Evolutionary conservation across 2,797 vertebrate genomes (phyloP).

Genomic region (Parambassis ranga): DNA sequence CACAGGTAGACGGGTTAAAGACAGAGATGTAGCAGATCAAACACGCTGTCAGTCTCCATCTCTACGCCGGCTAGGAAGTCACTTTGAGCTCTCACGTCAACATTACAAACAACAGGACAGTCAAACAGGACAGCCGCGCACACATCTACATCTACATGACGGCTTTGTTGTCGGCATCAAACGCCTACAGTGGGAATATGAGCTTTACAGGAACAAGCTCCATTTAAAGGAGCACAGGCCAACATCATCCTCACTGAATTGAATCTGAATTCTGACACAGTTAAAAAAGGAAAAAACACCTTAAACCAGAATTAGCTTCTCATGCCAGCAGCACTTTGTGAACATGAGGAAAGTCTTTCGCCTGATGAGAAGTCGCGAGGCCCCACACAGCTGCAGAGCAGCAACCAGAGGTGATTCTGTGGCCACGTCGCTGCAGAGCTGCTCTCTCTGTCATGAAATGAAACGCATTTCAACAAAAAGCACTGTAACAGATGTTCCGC

Average conservation of each 20-base stretch:
- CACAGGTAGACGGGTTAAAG: slow-evolving; percentile 55
- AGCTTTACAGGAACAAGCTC: no score
- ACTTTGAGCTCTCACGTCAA: slow-evolving; percentile 28
- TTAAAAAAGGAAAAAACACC: not conserved
- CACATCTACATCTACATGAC: not conserved
- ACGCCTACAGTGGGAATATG: not conserved
- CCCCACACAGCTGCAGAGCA: slow-evolving; percentile 22
- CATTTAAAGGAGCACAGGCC: no score
- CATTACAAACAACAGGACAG: slow-evolving; percentile 20
- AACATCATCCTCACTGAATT: not conserved
- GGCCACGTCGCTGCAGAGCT: slow-evolving; percentile 4
- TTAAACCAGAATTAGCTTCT: not conserved
- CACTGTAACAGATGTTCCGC: not conserved
- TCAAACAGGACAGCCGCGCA: not conserved
- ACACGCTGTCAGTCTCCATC: slow-evolving; percentile 38
- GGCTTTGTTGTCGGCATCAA: slow-evolving; percentile 9
- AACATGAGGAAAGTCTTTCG: slow-evolving; percentile 19
- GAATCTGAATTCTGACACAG: slow-evolving; percentile 4
- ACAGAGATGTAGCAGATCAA: slow-evolving; percentile 49
- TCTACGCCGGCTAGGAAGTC: slow-evolving; percentile 17
- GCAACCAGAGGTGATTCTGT: slow-evolving; percentile 11
- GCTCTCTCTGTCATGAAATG: slow-evolving; percentile 24
- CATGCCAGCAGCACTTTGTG: not conserved
- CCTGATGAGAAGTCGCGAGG: slow-evolving; percentile 10
- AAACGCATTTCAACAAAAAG: slow-evolving; percentile 12